Evolutionary conservation across 2,113 vertebrate genomes (phyloP).

Genomic region (Dasyurus viverrinus): DNA sequence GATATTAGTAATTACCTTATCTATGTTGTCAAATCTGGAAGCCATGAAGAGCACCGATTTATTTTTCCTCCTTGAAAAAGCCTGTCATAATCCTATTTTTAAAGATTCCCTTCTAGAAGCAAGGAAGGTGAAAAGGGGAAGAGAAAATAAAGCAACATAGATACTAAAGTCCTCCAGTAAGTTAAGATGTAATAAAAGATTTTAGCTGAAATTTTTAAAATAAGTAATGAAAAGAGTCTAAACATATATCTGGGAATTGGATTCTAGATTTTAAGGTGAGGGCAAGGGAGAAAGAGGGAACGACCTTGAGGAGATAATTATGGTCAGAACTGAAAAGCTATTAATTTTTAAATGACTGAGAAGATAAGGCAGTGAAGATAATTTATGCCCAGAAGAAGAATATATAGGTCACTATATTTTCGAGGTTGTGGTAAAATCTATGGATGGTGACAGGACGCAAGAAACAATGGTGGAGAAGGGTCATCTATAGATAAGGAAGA

Average conservation of each 20-base stretch:
- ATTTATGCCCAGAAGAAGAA: neutral
- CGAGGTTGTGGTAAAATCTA: neutral
- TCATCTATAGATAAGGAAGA: neutral
- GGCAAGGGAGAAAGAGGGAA: neutral
- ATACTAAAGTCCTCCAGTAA: no score
- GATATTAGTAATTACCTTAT: neutral
- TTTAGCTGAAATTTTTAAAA: neutral
- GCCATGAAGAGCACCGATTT: neutral
- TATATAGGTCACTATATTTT: neutral
- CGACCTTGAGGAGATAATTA: rapidly evolving
- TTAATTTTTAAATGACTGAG: neutral
- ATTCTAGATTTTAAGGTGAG: neutral
- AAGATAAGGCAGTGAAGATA: neutral
- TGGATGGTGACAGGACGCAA: neutral
- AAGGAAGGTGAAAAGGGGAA: neutral
- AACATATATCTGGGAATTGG: neutral
- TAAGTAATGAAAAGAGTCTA: neutral
- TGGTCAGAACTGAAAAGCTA: neutral
- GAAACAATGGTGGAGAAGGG: neutral
- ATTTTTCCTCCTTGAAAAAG: neutral
- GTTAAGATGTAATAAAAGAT: neutral
- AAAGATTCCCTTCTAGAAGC: neutral
- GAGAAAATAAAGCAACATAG: neutral
- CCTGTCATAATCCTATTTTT: neutral
- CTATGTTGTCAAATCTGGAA: neutral